A percentile compares a stretch with the other conserved stretches of the same genome.
Evolutionary conservation across 2,797 vertebrate genomes (phyloP).

Genomic region (Coreius guichenoti): DNA sequence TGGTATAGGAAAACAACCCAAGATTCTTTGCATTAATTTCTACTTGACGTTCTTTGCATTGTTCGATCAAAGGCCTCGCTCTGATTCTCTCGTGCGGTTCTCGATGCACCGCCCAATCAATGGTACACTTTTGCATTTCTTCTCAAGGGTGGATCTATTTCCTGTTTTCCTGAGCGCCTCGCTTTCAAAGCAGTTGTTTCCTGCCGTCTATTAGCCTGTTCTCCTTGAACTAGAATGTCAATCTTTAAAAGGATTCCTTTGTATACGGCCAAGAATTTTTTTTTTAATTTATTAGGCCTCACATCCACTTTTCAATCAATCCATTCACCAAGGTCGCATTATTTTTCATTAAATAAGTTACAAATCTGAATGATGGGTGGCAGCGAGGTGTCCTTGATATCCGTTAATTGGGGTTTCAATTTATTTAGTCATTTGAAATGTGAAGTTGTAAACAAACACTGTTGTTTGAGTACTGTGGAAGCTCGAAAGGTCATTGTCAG

Average conservation of each 20-base stretch:
- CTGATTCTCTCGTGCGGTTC: conserved; percentile 16
- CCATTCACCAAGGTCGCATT: conserved; percentile 32
- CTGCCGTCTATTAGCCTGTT: conserved; percentile 58
- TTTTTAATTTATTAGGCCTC: conserved; percentile 62
- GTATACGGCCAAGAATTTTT: conserved; percentile 21
- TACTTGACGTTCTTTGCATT: conserved; percentile 29
- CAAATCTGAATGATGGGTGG: neutral
- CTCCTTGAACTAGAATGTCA: conserved; percentile 72
- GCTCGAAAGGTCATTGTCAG: neutral
- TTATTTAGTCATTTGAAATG: conserved; percentile 6
- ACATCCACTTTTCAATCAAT: conserved; percentile 52
- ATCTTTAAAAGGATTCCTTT: conserved; percentile 63
- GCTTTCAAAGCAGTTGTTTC: conserved; percentile 68
- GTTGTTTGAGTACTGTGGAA: neutral
- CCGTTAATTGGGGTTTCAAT: neutral
- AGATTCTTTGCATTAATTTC: conserved; percentile 45
- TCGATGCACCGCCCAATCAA: conserved; percentile 57
- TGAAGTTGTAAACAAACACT: neutral
- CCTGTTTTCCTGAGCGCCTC: conserved; percentile 60
- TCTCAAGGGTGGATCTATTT: conserved; percentile 54
- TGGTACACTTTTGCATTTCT: conserved; percentile 45
- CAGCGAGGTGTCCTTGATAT: conserved; percentile 18
- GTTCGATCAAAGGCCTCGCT: conserved; percentile 44
- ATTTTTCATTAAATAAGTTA: neutral
- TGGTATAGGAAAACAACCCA: conserved; percentile 33